phyloP scores from a whole-genome alignment of 1,140 invertebrate species.

The Phocides pigmalion region DNA sequence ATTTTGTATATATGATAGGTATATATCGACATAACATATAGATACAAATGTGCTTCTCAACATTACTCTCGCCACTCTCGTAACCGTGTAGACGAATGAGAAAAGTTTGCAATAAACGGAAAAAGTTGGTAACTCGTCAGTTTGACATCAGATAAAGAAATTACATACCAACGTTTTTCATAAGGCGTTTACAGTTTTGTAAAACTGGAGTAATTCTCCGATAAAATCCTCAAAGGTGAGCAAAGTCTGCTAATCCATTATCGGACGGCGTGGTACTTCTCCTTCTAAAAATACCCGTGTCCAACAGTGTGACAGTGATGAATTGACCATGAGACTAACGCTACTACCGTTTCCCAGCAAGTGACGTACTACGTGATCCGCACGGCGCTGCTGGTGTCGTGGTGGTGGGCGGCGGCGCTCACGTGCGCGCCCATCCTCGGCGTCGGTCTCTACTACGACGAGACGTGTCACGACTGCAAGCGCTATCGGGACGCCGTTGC shows the following conservation, averaged over 20 bases:
- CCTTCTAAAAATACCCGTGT: too few species aligned
- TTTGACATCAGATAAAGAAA: neutral
- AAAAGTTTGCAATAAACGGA: conserved; percentile 16
- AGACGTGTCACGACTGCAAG: conserved; percentile 82
- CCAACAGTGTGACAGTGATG: too few species aligned
- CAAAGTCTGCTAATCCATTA: too few species aligned
- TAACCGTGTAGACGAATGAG: neutral
- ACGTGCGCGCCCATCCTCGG: conserved; percentile 91
- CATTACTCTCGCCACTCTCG: neutral
- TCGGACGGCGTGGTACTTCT: too few species aligned
- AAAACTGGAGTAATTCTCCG: neutral
- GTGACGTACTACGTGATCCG: conserved; percentile 91
- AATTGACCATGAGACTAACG: too few species aligned
- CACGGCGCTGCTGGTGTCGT: conserved; percentile 87
- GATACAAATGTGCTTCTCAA: neutral
- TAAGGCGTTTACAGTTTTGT: neutral
- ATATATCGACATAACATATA: neutral
- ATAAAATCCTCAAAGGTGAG: too few species aligned
- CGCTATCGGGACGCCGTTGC: conserved; percentile 89
- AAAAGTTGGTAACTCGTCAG: conserved; percentile 15
- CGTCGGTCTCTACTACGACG: conserved; percentile 90
- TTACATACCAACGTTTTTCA: conserved; percentile 3
- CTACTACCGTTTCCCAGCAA: conserved; percentile 87
- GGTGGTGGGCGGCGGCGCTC: conserved; percentile 87
- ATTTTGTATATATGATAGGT: neutral